Conservation (phyloP, 2,113 vertebrate genomes). For the Triplophysa dalaica region DNA sequence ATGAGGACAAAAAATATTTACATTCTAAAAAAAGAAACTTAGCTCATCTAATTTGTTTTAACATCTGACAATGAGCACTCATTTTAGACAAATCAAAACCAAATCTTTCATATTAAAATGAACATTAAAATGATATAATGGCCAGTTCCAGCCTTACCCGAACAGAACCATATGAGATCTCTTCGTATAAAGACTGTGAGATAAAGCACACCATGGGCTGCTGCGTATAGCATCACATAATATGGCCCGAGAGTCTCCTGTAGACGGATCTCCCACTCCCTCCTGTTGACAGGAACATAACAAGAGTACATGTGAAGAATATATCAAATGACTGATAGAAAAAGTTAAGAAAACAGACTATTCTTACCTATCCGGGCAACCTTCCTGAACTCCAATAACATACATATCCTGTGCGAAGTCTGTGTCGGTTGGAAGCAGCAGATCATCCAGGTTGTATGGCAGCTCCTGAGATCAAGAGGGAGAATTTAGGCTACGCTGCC, state of each 20-base stretch:
- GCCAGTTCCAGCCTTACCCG: constrained; percentile 73
- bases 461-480: constrained; percentile 76
- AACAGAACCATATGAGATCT: constrained; percentile 99
- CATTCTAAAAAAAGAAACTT: no score
- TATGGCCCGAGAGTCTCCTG: constrained; percentile 93
- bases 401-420: constrained; percentile 95
- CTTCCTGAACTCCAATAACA: constrained; percentile 92
- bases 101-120: no score
- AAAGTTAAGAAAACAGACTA: neutral
- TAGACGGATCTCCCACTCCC: constrained; percentile 93
- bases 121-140: neutral
- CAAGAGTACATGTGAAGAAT: neutral
- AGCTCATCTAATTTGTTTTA: neutral
- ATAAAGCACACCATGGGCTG: constrained; percentile 88
- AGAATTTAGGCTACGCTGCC: neutral
- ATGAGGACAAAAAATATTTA: no score
- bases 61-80: neutral
- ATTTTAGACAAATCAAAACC: neutral
- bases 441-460: constrained; percentile 86
- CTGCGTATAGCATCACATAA: constrained; percentile 88
- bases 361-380: constrained; percentile 90
- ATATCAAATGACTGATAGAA: neutral
- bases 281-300: constrained; percentile 68
- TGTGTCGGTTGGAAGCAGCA: constrained; percentile 88
- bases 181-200: constrained; percentile 87